A percentile compares a stretch with the other conserved stretches of the same genome.
These are phyloP conservation scores for Standfussiana lucernea DNA, from an alignment of 2,888 invertebrate genomes.

Conservation along the genomic window DNA sequence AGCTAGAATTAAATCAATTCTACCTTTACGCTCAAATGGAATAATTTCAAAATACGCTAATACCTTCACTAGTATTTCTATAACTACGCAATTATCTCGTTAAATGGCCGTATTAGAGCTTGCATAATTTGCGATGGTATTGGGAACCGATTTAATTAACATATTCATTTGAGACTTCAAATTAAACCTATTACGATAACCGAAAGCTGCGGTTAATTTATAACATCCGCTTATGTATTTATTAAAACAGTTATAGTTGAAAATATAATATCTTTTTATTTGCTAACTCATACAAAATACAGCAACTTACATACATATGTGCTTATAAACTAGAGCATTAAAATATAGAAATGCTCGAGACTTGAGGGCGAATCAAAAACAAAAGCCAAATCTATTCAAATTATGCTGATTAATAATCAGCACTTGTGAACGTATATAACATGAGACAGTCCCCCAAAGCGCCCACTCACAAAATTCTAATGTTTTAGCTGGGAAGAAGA, in stretches of 20 bases:
- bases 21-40: neutral
- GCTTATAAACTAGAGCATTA: neutral
- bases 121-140: constrained; percentile 49
- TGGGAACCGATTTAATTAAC: constrained; percentile 58
- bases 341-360: neutral
- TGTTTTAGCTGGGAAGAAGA: no score
- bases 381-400: neutral
- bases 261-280: neutral
- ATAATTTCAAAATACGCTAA: constrained; percentile 25
- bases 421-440: neutral
- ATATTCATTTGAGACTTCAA: constrained; percentile 46
- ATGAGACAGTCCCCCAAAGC: neutral
- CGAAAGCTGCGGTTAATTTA: constrained; percentile 30
- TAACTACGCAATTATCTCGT: constrained; percentile 39
- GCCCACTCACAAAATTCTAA: no score
- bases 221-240: constrained; percentile 20
- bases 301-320: neutral
- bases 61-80: constrained; percentile 20
- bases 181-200: constrained; percentile 37
- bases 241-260: neutral
- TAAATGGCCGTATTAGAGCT: constrained; percentile 36
- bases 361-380: neutral
- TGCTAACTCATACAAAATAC: neutral
- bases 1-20: neutral
- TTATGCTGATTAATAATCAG: neutral